Base-by-base conservation (phyloP, 2,797 vertebrate species). In the Microtus obscurus region DNA sequence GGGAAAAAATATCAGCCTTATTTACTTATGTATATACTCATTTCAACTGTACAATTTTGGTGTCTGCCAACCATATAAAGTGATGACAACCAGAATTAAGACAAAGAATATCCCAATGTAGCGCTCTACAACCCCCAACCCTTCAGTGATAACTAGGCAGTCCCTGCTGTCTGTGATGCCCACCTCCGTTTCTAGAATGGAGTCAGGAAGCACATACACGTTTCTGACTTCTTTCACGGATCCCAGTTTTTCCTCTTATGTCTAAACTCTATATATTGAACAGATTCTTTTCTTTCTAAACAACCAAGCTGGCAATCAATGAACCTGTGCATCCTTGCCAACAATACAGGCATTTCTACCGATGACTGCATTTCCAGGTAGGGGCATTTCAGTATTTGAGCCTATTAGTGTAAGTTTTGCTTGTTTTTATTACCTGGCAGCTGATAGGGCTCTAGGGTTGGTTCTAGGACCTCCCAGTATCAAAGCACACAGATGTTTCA, bases 201-300 rank as follows among this genome's bases (percentile, higher is more conserved):
- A 87, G 91, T 80, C 40, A 87, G 34, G 37, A 90, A 67, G 19
- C 17, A 77, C 1, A 10, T 10, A 13, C 5, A 23, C 65, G 37
- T 65, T 90, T 87, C 76, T 94, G 40, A 23, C 48, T 90, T 93
- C 53, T 71, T 89, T 88, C 43, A 40, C 23, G 69, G 48, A 87
- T 69, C 14, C 61, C 34, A 9, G 0, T 67, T 79, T 87, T 77
- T 40, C 6, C 45, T 71, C 95, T 59, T 51, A 80, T 53, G 79
- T 37, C 14, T 56, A 73, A 73, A 74, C 73, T 53, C 45, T 43
- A 74, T 77, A 34, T 71, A 87, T 6, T 87, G 23, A 90, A 40
- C 13, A 82, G 11, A 63, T 67, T 89, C 23, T 73, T 65, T 80
- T 48, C 25, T 94, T 90, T n/a, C 11, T 48, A 76, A 94, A 61